Evolutionary conservation across 2,888 invertebrate species (phyloP), one percentile per base, ranked within the genome.

Genomic region (Crossocerus cetratus): DNA sequence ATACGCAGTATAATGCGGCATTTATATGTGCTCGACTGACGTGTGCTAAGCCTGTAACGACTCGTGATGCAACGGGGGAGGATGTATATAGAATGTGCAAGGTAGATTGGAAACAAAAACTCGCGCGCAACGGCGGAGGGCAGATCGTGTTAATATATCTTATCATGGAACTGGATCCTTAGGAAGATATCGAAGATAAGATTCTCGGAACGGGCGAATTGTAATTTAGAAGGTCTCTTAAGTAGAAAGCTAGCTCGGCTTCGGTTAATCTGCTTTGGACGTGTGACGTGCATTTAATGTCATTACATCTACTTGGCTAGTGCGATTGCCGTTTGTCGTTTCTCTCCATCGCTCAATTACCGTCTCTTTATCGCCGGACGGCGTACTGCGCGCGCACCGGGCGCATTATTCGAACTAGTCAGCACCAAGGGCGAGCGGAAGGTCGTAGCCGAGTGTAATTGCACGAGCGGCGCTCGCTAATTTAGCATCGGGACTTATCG

Each of bases 251-350:
- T 49, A 11, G 14, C 11, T 49, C 16, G 49, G 2, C 49, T 49
- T 1, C 49, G 49, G 16, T 16, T 49, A 49, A 49, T 49, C 49
- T 49, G 49, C 49, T 49, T 49, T 49, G n/a, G 14, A 49, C 11
- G 49, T n/a, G 49, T 49, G 49, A 49, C 49, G 49, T 16, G 49
- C 49, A 49, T 49, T 16, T 49, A 49, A 49, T 49, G 49, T 49
- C 49, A 49, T 49, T 49, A 49, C 49, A 16, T n/a, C 49, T 14
- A 14, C 14, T 49, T 3, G 5, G 2, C 49, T 11, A 16, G 49
- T 49, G 5, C 49, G 4, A 49, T 14, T 49, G 14, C 49, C 49
- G 14, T 16, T 4, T 49, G 14, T 49, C 49, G n/a, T 49, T 49
- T 16, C 16, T 49, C 49, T 49, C 14, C 13, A 14, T 49, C 16